Evolutionary conservation across 2,888 invertebrate genomes (phyloP).

Genomic region (Ariolimax columbianus): DNA sequence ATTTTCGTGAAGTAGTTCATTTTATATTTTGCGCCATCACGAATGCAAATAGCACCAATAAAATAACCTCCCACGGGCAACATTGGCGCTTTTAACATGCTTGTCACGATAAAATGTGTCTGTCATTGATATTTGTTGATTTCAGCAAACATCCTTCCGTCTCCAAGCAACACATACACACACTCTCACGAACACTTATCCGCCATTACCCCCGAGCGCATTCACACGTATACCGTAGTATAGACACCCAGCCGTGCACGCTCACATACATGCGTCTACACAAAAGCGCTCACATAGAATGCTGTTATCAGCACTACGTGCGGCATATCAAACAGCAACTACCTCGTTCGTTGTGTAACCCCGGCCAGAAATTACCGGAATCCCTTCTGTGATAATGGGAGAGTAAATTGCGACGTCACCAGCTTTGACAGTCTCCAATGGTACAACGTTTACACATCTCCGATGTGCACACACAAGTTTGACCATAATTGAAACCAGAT

Average conservation of each 20-base stretch:
- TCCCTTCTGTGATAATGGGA: not conserved
- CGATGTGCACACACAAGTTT: not conserved
- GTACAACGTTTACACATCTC: not conserved
- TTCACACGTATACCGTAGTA: not conserved
- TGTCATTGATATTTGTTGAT: slow-evolving; percentile 6
- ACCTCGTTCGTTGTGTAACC: no score
- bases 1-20: not conserved
- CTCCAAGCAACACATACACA: not conserved
- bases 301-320: not conserved
- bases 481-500: no score
- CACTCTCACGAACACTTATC: not conserved
- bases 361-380: not conserved
- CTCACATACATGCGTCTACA: not conserved
- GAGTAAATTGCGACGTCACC: not conserved
- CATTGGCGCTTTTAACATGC: not conserved
- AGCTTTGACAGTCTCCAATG: not conserved
- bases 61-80: not conserved
- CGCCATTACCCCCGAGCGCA: not conserved
- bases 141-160: no score
- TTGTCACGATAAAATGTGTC: not conserved
- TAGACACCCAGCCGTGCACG: not conserved
- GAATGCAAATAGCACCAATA: not conserved
- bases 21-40: not conserved
- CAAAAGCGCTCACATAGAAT: not conserved
- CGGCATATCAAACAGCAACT: not conserved